Percentiles rank a stretch among this genome's conserved stretches.
phyloP scores from a whole-genome alignment of 2,888 invertebrate genomes.

The Lasioglossum figueresi region DNA sequence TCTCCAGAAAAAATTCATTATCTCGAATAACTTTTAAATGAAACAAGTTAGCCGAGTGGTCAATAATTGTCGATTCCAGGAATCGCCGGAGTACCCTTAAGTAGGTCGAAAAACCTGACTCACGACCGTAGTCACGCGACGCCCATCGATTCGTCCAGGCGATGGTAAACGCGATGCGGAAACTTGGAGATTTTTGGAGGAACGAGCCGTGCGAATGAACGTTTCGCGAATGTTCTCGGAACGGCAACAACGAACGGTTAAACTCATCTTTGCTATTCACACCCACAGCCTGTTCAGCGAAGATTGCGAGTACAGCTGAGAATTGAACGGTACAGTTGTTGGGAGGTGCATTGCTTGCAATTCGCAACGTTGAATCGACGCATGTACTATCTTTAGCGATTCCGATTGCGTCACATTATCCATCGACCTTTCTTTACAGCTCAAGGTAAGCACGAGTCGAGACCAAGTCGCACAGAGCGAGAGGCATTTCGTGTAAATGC shows the following conservation, averaged over 20 bases:
- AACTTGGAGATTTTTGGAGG: not conserved
- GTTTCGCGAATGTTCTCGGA: not conserved
- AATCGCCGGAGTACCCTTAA: not conserved
- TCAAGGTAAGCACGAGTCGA: constrained; percentile 67
- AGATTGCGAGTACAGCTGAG: not conserved
- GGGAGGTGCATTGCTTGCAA: not conserved
- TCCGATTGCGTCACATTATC: constrained; percentile 62
- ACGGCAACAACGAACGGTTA: not conserved
- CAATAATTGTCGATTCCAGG: not conserved
- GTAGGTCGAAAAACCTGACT: not conserved
- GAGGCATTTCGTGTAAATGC: constrained; percentile 66
- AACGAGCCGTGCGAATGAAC: not conserved
- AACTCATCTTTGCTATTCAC: not conserved
- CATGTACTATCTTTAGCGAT: constrained; percentile 53
- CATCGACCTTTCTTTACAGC: constrained; percentile 64
- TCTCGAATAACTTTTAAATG: not conserved
- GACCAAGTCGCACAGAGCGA: constrained; percentile 53
- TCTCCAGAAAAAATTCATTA: not conserved
- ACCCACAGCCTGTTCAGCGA: not conserved
- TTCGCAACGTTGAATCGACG: not conserved
- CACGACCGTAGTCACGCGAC: not conserved
- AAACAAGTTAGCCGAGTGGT: not conserved
- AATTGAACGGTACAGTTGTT: not conserved
- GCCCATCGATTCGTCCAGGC: not conserved
- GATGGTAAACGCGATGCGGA: not conserved